Percentiles rank a stretch among this genome's conserved stretches.
Evolutionary conservation across 2,797 vertebrate species (phyloP).

Genomic region (Lycodopsis pacificus): DNA sequence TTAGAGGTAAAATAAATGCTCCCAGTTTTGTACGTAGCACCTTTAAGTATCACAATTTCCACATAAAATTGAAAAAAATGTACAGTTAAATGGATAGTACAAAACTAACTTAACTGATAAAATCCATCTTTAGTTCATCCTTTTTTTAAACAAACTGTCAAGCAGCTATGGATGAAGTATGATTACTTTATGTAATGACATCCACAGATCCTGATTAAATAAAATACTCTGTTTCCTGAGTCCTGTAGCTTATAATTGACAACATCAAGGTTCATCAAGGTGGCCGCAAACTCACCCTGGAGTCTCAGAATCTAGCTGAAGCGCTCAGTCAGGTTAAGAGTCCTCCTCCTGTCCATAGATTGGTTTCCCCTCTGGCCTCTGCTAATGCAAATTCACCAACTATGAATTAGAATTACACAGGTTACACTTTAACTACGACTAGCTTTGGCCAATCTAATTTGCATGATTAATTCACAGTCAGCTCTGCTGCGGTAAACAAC

Average conservation of each 20-base stretch:
- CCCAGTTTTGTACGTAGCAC: background rate
- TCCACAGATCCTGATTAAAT: constrained; percentile 17
- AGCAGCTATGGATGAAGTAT: constrained; percentile 5
- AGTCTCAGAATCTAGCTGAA: background rate
- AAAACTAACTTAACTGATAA: background rate
- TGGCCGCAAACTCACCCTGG: constrained; percentile 16
- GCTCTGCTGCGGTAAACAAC: background rate
- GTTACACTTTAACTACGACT: background rate
- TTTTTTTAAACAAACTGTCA: background rate
- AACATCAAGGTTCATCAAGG: constrained; percentile 7
- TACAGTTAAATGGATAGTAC: background rate
- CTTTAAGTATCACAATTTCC: background rate
- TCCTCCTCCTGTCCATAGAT: constrained; percentile 10
- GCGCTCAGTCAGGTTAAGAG: too few relatives aligned
- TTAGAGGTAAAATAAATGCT: background rate
- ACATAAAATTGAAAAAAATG: background rate
- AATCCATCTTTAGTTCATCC: background rate
- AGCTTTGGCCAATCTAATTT: background rate
- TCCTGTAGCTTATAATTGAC: background rate
- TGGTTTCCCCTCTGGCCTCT: too few relatives aligned
- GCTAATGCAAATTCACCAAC: background rate
- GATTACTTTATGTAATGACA: background rate
- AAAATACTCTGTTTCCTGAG: constrained; percentile 13
- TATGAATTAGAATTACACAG: background rate
- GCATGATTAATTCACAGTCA: too few relatives aligned